Conservation (phyloP, 2,797 vertebrate genomes). For the Cirrhinus molitorella region DNA sequence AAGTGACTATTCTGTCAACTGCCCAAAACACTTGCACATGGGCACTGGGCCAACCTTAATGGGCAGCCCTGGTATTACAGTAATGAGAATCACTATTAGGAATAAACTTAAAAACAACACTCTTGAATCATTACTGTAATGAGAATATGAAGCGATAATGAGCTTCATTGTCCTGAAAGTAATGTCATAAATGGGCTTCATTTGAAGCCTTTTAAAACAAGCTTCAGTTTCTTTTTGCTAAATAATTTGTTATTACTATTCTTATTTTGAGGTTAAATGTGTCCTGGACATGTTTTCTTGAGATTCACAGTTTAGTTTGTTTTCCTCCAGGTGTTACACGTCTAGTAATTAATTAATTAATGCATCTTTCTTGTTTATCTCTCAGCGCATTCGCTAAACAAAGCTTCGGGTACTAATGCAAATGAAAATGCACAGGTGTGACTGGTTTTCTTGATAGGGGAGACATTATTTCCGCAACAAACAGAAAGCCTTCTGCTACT, state of each 20-base stretch:
- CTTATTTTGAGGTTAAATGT: not conserved
- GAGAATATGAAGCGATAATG: conserved; percentile 4
- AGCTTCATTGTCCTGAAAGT: not conserved
- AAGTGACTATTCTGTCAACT: not conserved
- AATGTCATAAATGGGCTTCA: not conserved
- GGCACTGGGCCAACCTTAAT: not conserved
- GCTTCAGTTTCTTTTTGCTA: not conserved
- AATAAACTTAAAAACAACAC: conserved; percentile 7
- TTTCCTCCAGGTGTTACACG: not conserved
- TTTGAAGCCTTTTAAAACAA: not conserved
- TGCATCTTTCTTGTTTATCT: conserved; percentile 10
- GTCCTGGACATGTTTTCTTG: not conserved
- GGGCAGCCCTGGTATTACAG: not conserved
- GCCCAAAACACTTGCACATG: not conserved
- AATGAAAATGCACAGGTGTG: conserved; percentile 31
- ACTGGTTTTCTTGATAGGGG: not conserved
- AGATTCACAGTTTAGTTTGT: not conserved
- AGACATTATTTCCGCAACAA: conserved; percentile 21
- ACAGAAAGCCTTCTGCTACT: conserved; percentile 28
- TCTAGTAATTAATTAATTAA: not conserved
- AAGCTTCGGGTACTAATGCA: conserved; percentile 5
- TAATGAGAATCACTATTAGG: not conserved
- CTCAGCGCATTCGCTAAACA: not conserved
- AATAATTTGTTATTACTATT: not conserved
- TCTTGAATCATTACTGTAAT: not conserved